These are phyloP conservation scores for Plebejus argus DNA, from an alignment of 2,888 invertebrate genomes.

Conservation along the genomic window DNA sequence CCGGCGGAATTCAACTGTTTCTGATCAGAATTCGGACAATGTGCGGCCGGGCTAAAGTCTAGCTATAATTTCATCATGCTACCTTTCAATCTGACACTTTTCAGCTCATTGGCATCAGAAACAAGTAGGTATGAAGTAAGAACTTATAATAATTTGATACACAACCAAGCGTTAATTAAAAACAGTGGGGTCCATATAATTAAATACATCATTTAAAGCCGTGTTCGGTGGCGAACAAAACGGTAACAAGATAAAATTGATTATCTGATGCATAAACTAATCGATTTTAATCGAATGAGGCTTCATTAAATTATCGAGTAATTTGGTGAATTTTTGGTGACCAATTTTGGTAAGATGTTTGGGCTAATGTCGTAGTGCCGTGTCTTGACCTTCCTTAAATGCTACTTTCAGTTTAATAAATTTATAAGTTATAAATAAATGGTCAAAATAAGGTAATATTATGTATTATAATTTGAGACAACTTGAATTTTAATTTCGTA, in stretches of 20 bases:
- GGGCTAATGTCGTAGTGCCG: background rate
- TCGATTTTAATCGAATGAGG: conserved; percentile 61
- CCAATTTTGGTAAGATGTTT: background rate
- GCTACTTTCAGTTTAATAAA: background rate
- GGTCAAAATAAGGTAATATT: background rate
- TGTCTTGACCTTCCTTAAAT: background rate
- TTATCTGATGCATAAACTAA: conserved; percentile 62
- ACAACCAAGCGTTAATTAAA: background rate
- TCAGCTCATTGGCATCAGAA: background rate
- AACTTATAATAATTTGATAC: background rate
- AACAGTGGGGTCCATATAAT: conserved; percentile 31
- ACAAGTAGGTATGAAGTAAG: background rate
- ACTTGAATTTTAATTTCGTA: background rate
- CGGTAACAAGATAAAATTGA: conserved; percentile 57
- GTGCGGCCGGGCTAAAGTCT: too few relatives aligned
- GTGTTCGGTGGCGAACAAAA: conserved; percentile 49
- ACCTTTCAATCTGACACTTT: background rate
- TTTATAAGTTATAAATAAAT: background rate
- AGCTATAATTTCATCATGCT: background rate
- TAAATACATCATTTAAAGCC: conserved; percentile 38
- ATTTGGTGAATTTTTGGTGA: conserved; percentile 25
- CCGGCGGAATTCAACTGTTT: too few relatives aligned
- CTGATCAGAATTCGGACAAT: too few relatives aligned
- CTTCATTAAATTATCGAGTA: conserved; percentile 47
- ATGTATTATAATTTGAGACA: background rate